Evolutionary conservation across 2,797 vertebrate genomes (phyloP).

Genomic region (Malurus leucopterus): DNA sequence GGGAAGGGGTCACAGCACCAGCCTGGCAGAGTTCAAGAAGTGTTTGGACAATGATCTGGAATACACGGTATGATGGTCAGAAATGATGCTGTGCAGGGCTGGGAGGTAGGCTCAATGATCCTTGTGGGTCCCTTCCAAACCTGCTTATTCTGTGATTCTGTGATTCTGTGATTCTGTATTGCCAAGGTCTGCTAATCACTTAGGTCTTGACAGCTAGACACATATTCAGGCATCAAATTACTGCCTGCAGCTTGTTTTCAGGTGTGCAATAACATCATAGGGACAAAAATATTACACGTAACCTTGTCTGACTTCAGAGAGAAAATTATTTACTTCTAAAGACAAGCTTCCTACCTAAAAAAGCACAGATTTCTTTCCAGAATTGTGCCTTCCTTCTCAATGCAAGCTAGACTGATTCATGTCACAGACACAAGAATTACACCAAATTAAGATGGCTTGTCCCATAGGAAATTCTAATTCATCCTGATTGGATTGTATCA

Average conservation of each 20-base stretch:
- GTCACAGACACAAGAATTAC: neutral
- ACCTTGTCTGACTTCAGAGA: neutral
- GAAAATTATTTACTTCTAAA: neutral
- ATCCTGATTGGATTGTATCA: neutral
- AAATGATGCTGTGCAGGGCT: neutral
- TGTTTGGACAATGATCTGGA: neutral
- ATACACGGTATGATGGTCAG: no score
- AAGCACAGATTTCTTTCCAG: neutral
- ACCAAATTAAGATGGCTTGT: neutral
- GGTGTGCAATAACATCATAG: neutral
- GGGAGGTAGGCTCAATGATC: fast-evolving
- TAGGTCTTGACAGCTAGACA: neutral
- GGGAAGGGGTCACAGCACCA: neutral
- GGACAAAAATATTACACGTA: neutral
- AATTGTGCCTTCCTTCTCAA: neutral
- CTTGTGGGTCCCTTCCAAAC: neutral
- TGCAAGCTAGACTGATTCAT: neutral
- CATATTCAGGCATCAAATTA: neutral
- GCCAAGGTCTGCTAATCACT: neutral
- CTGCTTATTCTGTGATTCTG: neutral
- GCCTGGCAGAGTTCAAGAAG: neutral
- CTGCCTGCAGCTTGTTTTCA: neutral
- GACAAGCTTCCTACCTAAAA: neutral
- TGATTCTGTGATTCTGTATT: neutral
- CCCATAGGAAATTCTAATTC: neutral